These are phyloP conservation scores for Drosophila erecta DNA, from an alignment of 1,140 invertebrate genomes.

Conservation along the genomic window DNA sequence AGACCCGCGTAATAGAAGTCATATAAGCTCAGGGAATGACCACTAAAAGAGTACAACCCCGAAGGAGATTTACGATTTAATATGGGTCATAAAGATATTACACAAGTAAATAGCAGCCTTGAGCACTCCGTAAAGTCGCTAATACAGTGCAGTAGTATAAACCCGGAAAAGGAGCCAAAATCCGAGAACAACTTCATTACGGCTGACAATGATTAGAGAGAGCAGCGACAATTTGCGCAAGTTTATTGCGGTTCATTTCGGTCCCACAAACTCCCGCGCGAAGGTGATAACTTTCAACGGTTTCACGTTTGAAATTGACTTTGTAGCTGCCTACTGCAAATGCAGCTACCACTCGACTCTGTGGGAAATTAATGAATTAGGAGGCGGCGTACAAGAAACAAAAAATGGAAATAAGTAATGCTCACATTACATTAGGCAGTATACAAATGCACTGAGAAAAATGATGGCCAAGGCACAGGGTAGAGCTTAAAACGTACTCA, in stretches of 20 bases:
- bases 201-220: slow-evolving; percentile 47
- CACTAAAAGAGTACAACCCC: background rate
- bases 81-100: slow-evolving; percentile 40
- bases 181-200: slow-evolving; percentile 47
- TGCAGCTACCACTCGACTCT: slow-evolving; percentile 40
- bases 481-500: too few relatives aligned
- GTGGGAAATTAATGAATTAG: slow-evolving; percentile 83
- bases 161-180: slow-evolving; percentile 11
- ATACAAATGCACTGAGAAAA: background rate
- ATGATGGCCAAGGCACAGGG: background rate
- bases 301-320: slow-evolving; percentile 77
- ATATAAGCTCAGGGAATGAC: slow-evolving; percentile 12
- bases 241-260: slow-evolving; percentile 52
- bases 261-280: slow-evolving; percentile 55
- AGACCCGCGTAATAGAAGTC: slow-evolving; percentile 9
- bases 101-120: slow-evolving; percentile 22
- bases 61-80: slow-evolving; percentile 21
- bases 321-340: slow-evolving; percentile 32
- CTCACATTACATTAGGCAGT: slow-evolving; percentile 73
- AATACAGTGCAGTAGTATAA: slow-evolving; percentile 8
- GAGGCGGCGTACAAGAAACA: slow-evolving; percentile 51
- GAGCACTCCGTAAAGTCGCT: background rate
- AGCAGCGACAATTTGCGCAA: slow-evolving; percentile 55
- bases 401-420: slow-evolving; percentile 79
- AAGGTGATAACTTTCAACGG: slow-evolving; percentile 82